Percentiles rank a stretch among this genome's conserved stretches.
phyloP scores from a whole-genome alignment of 92 coral and sea anemone genomes.

The Phenganax marumi region DNA sequence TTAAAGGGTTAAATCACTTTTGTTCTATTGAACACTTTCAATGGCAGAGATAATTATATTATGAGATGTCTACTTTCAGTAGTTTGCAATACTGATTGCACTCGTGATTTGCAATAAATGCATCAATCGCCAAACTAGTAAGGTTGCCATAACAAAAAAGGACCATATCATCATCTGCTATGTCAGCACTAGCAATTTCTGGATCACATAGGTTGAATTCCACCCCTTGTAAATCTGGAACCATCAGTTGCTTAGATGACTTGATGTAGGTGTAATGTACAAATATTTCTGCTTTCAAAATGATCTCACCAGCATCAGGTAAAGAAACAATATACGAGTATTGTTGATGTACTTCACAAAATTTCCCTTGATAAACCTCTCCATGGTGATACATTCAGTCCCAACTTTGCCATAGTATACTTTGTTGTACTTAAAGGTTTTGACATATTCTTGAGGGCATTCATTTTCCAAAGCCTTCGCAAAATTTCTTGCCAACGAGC shows the following conservation, averaged over 20 bases:
- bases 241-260: constrained; percentile 49
- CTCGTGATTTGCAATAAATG: constrained; percentile 46
- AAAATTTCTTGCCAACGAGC: constrained; percentile 56
- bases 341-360: constrained; percentile 64
- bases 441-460: constrained; percentile 11
- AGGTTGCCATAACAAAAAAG: constrained; percentile 63
- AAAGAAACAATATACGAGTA: constrained; percentile 53
- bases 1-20: background rate
- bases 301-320: constrained; percentile 31
- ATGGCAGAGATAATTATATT: background rate
- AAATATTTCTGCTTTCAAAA: constrained; percentile 34
- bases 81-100: constrained; percentile 51
- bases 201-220: constrained; percentile 32
- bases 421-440: constrained; percentile 55
- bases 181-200: constrained; percentile 35
- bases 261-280: constrained; percentile 40
- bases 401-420: constrained; percentile 60
- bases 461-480: constrained; percentile 40
- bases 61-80: constrained; percentile 5
- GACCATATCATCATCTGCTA: constrained; percentile 26
- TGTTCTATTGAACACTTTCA: background rate
- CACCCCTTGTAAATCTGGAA: constrained; percentile 40
- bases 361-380: constrained; percentile 53
- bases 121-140: constrained; percentile 44
- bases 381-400: constrained; percentile 59